Percentiles rank a stretch among this genome's conserved stretches.
These are phyloP conservation scores for Camponotus pennsylvanicus DNA, from an alignment of 1,140 invertebrate genomes.

Conservation along the genomic window DNA sequence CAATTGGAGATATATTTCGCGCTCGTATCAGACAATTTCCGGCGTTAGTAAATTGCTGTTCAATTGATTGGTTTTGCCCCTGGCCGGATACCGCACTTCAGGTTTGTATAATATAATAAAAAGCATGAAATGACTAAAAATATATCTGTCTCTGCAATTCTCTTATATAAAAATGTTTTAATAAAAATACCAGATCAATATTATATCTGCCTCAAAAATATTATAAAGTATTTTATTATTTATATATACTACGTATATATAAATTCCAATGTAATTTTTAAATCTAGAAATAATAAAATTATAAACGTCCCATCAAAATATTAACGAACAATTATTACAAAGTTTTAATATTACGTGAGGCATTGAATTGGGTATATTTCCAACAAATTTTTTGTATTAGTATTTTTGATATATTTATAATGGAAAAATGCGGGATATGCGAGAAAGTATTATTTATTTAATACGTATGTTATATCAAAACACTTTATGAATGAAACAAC, in stretches of 20 bases:
- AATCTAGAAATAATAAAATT: not conserved
- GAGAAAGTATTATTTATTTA: not conserved
- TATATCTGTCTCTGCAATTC: not conserved
- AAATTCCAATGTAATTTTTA: not conserved
- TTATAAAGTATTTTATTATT: not conserved
- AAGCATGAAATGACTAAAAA: slow-evolving; percentile 11
- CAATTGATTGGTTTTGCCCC: slow-evolving; percentile 92
- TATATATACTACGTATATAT: not conserved
- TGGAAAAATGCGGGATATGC: not conserved
- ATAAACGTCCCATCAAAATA: not conserved
- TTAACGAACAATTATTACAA: not conserved
- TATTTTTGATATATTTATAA: not conserved
- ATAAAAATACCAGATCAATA: slow-evolving; percentile 6
- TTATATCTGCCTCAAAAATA: not conserved
- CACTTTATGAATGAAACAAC: not conserved
- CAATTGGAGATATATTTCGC: slow-evolving; percentile 90
- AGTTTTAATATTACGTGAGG: not conserved
- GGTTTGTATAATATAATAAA: slow-evolving; percentile 75
- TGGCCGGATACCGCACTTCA: slow-evolving; percentile 89
- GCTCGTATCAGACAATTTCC: slow-evolving; percentile 91
- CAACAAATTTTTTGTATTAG: not conserved
- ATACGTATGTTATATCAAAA: not conserved
- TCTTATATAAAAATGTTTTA: not conserved
- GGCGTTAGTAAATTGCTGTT: slow-evolving; percentile 91
- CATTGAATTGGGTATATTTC: not conserved